These are phyloP conservation scores for Periophthalmus modestus DNA, from an alignment of 2,113 vertebrate genomes.

Conservation along the genomic window DNA sequence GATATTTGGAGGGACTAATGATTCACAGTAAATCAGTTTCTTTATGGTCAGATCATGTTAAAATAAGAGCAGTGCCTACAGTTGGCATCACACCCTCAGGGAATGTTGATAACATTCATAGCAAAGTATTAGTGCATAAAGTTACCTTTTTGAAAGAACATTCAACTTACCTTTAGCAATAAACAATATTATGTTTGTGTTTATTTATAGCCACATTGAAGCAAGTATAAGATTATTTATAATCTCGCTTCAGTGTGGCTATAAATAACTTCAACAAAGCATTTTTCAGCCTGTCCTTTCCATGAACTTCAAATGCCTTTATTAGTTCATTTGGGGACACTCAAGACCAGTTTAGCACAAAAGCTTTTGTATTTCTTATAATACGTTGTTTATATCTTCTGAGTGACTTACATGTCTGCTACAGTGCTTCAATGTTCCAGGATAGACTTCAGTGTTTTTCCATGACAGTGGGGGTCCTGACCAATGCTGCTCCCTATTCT, in stretches of 20 bases:
- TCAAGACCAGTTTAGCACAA: neutral
- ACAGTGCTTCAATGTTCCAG: neutral
- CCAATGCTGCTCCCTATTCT: slow-evolving; percentile 3
- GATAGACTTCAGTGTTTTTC: neutral
- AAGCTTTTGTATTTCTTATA: neutral
- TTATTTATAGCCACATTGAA: neutral
- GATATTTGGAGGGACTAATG: too few relatives aligned
- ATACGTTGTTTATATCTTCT: neutral
- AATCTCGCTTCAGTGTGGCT: too few relatives aligned
- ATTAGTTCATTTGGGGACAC: neutral
- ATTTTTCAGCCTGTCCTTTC: neutral
- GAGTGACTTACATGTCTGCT: neutral
- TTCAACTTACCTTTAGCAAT: too few relatives aligned
- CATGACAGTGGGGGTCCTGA: neutral
- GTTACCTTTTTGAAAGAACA: too few relatives aligned
- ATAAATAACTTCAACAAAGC: neutral
- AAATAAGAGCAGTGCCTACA: too few relatives aligned
- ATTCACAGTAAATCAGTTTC: too few relatives aligned
- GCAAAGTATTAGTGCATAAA: too few relatives aligned
- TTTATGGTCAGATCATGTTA: too few relatives aligned
- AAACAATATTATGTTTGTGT: too few relatives aligned
- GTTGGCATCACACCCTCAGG: too few relatives aligned
- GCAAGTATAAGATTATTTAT: neutral
- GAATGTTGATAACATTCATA: too few relatives aligned
- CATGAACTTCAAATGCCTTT: neutral